Evolutionary conservation across 2,113 vertebrate genomes (phyloP).

Genomic region (Madoqua kirkii): DNA sequence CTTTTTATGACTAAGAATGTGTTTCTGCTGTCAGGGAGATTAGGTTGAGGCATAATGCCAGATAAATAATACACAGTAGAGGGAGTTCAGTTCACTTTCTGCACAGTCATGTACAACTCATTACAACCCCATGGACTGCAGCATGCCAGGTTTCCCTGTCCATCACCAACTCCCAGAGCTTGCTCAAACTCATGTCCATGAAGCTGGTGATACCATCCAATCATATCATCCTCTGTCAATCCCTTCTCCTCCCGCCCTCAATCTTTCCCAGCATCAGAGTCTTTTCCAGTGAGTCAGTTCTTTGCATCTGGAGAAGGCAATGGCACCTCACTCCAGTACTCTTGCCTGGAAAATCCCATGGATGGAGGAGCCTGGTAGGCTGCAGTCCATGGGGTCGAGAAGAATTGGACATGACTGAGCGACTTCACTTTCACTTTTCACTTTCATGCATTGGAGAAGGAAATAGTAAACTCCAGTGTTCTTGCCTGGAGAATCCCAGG

Average conservation of each 20-base stretch:
- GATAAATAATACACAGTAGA: background rate
- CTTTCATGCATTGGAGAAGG: no score
- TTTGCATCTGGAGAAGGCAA: background rate
- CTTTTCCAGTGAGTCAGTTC: background rate
- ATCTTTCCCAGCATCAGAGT: background rate
- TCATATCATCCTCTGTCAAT: background rate
- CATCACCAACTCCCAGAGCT: background rate
- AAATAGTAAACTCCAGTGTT: no score
- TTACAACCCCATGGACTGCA: background rate
- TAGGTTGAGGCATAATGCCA: background rate
- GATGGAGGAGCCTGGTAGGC: rapidly evolving
- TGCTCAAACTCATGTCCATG: background rate
- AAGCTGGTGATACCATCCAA: background rate
- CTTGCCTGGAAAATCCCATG: no score
- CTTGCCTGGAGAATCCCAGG: no score
- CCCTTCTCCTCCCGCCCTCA: background rate
- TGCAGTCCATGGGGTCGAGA: no score
- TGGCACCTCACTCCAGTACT: no score
- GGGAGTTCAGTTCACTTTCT: background rate
- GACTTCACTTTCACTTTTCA: no score
- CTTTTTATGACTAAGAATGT: background rate
- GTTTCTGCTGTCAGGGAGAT: background rate
- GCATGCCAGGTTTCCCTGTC: background rate
- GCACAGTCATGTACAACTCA: rapidly evolving
- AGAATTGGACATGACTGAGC: no score